Conservation (phyloP, 1,140 invertebrate species). For the Drosophila obscura region DNA sequence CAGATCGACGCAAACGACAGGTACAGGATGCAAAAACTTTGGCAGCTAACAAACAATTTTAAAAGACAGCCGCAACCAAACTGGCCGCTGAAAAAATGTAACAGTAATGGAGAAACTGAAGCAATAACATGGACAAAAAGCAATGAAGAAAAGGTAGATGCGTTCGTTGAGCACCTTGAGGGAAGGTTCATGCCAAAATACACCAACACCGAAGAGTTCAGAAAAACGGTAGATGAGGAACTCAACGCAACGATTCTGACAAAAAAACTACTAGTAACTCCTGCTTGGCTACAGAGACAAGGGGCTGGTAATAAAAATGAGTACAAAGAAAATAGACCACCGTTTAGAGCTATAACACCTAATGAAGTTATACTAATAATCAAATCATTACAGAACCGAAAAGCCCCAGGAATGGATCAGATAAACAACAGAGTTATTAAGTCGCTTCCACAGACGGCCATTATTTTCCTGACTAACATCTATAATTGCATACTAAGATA, state of each 20-base stretch:
- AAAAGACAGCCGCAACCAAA: constrained; percentile 15
- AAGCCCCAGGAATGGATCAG: constrained; percentile 7
- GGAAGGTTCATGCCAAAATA: neutral
- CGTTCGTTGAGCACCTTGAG: neutral
- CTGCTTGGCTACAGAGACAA: too few species aligned
- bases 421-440: constrained; percentile 14
- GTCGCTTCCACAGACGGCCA: neutral
- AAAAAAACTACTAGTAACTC: too few species aligned
- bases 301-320: too few species aligned
- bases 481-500: constrained; percentile 1
- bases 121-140: neutral
- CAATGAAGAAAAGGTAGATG: neutral
- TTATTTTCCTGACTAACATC: neutral
- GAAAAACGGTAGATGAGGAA: too few species aligned
- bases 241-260: too few species aligned
- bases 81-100: constrained; percentile 2
- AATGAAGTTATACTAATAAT: neutral
- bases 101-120: too few species aligned
- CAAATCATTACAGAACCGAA: neutral
- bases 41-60: constrained; percentile 1
- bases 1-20: neutral
- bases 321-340: too few species aligned
- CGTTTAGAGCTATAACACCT: neutral
- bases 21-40: constrained; percentile 12
- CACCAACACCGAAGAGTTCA: too few species aligned